Evolutionary conservation across 37 sponge, comb jelly and placozoan species (phyloP), one percentile per base, ranked within the genome.

Genomic region (Chondrosia reniformis): DNA sequence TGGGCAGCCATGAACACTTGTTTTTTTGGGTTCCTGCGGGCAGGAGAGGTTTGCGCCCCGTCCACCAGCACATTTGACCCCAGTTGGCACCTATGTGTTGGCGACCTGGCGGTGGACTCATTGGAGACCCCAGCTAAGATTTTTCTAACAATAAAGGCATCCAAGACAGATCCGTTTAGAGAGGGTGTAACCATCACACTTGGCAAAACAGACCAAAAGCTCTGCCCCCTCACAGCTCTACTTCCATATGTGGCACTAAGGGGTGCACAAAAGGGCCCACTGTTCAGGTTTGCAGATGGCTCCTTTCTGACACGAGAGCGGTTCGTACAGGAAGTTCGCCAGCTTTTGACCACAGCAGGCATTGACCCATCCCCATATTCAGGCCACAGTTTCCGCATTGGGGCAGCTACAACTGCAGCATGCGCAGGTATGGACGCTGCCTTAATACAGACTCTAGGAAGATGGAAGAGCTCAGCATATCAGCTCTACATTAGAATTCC

Each of bases 141-240:
- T 0, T 36, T 6, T 17, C 49, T 79, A 0, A 9, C 40, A 1
- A 45, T 85, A 28, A 85, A 85, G 52, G 55, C 46, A 3, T 79
- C 75, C 1, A 83, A 83, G 67, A 83, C 83, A 10, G 83, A 83
- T 55, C 76, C 83, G 13, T 83, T 83, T 55, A 3, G 83, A 28
- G 15, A 25, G n/a, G 83, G 83, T 12, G 67, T 76, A 1, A 55
- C 54, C 25, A 42, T 83, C 21, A 36, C 52, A 10, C 3, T 76
- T 12, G 83, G 83, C 8, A 31, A 62, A 31, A 83, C 83, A 3
- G 30, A 75, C 12, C 76, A 76, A 1, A 36, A 44, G 3, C 67
- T 83, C 37, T 83, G 77, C 43, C 77, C 83, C 24, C 67, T 83
- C 2, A 30, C 67, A n/a, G 77, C 83, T 4, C 41, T 63, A 28